Evolutionary conservation across 2,888 invertebrate genomes (phyloP), one percentile per base, ranked within the genome.

Genomic region (Microchrysa polita): DNA sequence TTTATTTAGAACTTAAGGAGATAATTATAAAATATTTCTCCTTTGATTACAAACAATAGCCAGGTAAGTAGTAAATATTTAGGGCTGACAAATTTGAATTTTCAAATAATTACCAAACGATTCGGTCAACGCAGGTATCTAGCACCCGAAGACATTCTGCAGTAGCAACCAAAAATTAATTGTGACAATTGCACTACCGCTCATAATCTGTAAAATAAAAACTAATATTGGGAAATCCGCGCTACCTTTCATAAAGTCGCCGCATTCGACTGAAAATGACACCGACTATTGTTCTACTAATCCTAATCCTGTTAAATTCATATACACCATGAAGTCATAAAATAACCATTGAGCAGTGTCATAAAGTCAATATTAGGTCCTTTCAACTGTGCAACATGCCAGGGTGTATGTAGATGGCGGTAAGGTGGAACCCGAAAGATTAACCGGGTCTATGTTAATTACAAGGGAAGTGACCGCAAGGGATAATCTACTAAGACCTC

Each of bases 161-260:
- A 34, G 27, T 7, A 34, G 27, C 27, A 34, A 34, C 27, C 9
- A 23, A 20, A 48, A 23, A 22, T 52, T 42, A 42, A 5, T 63
- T 42, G 40, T 40, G 16, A 23, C 52, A 67, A 67, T 67, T 12
- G 53, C 27, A 53, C 27, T 52, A 27, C 20, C 52, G 44, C 55
- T 57, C 40, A 55, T 69, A 69, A 69, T 57, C 69, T 55, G 55
- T 34, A 57, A 69, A 69, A 69, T 57, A 69, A 57, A 69, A 69
- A 69, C 69, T 69, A 69, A 69, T 69, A 69, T 69, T 69, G 69
- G 69, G 55, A 69, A 69, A 69, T 69, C 69, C 55, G 52, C 55
- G 52, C 40, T 55, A 14, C 55, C 42, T 34, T 57, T 34, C 18
- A 40, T 69, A 57, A 69, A 22, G 14, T 69, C 27, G n/a, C n/a